Base-by-base conservation (phyloP, 2,113 vertebrate genomes). In the Cinclus mexicanus region DNA sequence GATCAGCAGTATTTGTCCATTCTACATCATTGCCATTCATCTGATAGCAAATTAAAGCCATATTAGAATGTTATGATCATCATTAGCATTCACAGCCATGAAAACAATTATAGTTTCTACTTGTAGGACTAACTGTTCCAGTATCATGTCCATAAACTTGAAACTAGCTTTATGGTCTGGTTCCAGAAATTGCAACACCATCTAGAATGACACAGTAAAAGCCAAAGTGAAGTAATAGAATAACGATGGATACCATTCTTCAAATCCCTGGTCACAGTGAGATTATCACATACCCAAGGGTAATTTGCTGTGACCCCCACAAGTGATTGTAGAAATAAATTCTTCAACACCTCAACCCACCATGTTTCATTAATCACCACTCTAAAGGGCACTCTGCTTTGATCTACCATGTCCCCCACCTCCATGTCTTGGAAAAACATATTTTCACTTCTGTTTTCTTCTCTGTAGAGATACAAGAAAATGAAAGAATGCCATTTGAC, bases 341-440 rank as follows among this genome's bases (percentile, higher is more conserved):
- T 77, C 76, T 65, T 67, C 72, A 81, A 35, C 33, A 60, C 44
- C 33, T 83, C 29, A 56, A 33, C 16, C 41, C 39, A 69, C 11
- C 5, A 7, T 59, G 8, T 65, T 80, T 89, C 11, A 87, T 68
- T 76, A 11, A 24, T 76, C 12, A 0, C 14, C 31, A 41, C n/a
- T 56, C 26, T 12, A 33, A 71, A 60, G 10, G 6, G 5, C 67
- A 22, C 8, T 7, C 8, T 88, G 10, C 23, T 83, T 90, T 76
- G n/a, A 46, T 39, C 50, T 82, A 69, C 15, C 18, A 20, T 12
- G 3, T n/a, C 2, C 7, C 3, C 2, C 1, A 8, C 2, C 10
- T 12, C 12, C 7, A 20, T 42, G 19, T 15, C 20, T 63, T 56
- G 23, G 33, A 37, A 56, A 35, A 93, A 63, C 60, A 25, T 50